Percentiles rank a stretch among this genome's conserved stretches.
These are phyloP conservation scores for Rotaria socialis DNA, from an alignment of 2,888 invertebrate genomes.

Conservation along the genomic window DNA sequence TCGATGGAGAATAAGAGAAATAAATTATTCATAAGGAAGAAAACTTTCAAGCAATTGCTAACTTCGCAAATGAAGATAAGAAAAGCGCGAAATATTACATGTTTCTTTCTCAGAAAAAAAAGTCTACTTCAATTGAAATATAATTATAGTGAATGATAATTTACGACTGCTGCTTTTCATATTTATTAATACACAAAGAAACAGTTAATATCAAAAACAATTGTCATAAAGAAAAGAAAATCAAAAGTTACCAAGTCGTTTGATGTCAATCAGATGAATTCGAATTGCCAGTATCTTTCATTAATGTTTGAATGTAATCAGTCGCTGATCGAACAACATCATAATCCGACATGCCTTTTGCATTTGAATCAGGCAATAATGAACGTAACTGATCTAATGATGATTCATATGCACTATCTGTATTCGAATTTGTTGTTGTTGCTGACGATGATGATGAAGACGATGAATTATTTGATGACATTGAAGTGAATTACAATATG, in stretches of 20 bases:
- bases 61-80: no score
- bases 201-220: not conserved
- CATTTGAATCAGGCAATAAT: not conserved
- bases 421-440: not conserved
- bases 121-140: no score
- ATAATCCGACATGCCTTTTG: not conserved
- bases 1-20: no score
- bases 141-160: no score
- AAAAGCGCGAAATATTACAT: no score
- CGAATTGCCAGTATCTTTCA: not conserved
- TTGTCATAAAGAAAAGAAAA: no score
- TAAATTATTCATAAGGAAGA: no score
- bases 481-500: not conserved
- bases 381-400: conserved; percentile 31
- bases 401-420: not conserved
- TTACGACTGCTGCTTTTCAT: no score
- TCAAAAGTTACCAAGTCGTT: not conserved
- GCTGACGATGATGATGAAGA: not conserved
- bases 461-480: not conserved
- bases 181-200: no score
- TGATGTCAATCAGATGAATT: not conserved
- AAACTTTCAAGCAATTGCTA: no score
- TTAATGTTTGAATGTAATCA: conserved; percentile 31
- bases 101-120: no score
- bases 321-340: conserved; percentile 19